Base-by-base conservation (phyloP, 2,113 vertebrate genomes). In the Ciconia stormi region DNA sequence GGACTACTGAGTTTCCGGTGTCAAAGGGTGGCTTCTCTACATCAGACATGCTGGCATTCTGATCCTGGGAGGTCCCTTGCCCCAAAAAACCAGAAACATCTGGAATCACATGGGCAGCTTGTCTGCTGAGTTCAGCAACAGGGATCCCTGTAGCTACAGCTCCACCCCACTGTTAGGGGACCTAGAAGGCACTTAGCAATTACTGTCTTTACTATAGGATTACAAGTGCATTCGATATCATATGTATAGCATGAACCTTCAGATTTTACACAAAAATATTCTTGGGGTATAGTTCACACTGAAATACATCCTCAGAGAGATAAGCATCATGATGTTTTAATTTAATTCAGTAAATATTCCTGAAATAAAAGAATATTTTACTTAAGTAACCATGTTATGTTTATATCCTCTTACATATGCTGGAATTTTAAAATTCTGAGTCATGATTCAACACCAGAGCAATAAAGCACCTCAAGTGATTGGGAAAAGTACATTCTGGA, bases 71-170 rank as follows among this genome's bases (percentile, higher is more conserved):
- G 96, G 98, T 98, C 98, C 40, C 15, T 52, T 69, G 70, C 26
- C 61, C 67, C 76, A 12, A 65, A 90, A 80, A 94, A 89, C 2
- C 32, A 93, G 90, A 97, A 98, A 98, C 97, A 98, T 97, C 97
- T 98, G 97, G 97, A 96, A 97, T 95, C 71, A 95, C 85, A 96
- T 89, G 95, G 80, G 61, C 90, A 97, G 80, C 36, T 95, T 97
- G 84, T 96, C 97, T 98, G 97, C 97, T 98, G 97, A 98, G 87
- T 83, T 97, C 96, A 98, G 74, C 97, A 97, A 73, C 89, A 95
- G 92, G 87, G 93, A 94, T 94, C 30, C 38, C 71, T 95, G 58
- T 74, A 96, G 80, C 82, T 90, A 92, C 96, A 96, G 74, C 76
- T 91, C 90, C 88, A 71, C 23, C 82, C 94, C 85, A 97, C 91